A percentile compares a stretch with the other conserved stretches of the same genome.
phyloP scores from a whole-genome alignment of 2,888 invertebrate species.

The Folsomia manolachei region DNA sequence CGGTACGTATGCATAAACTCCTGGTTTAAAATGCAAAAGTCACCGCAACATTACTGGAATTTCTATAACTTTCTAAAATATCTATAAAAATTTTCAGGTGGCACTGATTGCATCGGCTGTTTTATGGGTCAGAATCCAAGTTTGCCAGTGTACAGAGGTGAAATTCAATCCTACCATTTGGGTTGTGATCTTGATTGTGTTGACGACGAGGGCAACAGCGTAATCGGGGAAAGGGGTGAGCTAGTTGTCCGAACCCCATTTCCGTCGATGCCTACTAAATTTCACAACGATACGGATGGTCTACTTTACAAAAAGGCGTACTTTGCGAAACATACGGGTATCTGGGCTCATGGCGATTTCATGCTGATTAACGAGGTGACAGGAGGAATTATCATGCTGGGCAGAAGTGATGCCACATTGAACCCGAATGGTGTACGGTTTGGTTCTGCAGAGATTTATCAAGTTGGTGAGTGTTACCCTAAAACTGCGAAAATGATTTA shows the following conservation, averaged over 20 bases:
- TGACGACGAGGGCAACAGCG: conserved; percentile 56
- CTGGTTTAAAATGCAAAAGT: neutral
- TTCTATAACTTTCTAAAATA: neutral
- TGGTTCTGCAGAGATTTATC: conserved; percentile 62
- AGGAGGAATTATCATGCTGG: conserved; percentile 61
- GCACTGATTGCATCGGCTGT: conserved; percentile 62
- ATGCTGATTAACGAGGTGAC: conserved; percentile 57
- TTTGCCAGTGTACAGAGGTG: conserved; percentile 59
- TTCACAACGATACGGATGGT: conserved; percentile 58
- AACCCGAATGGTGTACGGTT: conserved; percentile 62
- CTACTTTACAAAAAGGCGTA: conserved; percentile 56
- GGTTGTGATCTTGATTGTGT: conserved; percentile 59
- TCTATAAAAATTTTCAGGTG: too few relatives aligned
- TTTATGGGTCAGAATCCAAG: conserved; percentile 58
- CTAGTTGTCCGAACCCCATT: conserved; percentile 60
- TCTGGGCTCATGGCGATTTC: conserved; percentile 62
- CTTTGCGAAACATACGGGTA: conserved; percentile 56
- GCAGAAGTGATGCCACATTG: conserved; percentile 60
- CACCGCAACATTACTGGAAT: neutral
- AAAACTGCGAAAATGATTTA: too few relatives aligned
- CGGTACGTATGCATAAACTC: too few relatives aligned
- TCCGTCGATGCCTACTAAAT: conserved; percentile 60
- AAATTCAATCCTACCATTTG: conserved; percentile 59
- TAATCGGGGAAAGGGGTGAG: conserved; percentile 58
- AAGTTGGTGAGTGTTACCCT: conserved; percentile 56